Percentiles rank a stretch among this genome's conserved stretches.
Evolutionary conservation across 2,797 vertebrate genomes (phyloP).

Genomic region (Alfaro cultratus): DNA sequence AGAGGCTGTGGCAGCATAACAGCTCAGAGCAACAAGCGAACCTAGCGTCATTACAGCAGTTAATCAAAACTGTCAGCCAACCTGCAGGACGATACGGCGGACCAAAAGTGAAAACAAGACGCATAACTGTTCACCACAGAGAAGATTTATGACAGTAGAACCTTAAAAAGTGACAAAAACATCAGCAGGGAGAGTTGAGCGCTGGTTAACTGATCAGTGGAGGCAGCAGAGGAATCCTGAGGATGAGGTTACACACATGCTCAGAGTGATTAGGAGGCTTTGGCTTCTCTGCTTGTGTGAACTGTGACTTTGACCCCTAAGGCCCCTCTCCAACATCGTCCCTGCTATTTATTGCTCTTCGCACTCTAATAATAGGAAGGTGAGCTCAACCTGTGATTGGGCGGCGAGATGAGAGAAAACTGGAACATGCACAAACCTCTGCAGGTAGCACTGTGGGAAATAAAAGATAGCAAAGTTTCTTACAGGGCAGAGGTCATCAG

Average conservation of each 20-base stretch:
- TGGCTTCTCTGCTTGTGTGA: slow-evolving; percentile 67
- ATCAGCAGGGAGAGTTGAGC: slow-evolving; percentile 22
- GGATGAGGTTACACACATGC: slow-evolving; percentile 77
- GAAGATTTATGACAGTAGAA: not conserved
- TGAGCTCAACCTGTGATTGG: slow-evolving; percentile 65
- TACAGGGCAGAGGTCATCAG: not conserved
- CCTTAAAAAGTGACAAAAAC: slow-evolving; percentile 7
- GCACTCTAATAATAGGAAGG: slow-evolving; percentile 64
- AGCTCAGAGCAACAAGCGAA: not conserved
- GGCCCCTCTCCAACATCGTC: slow-evolving; percentile 38
- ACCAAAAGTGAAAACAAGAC: not conserved
- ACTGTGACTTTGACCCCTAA: slow-evolving; percentile 69
- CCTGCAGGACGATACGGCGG: slow-evolving; percentile 6
- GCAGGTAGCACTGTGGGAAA: slow-evolving; percentile 17
- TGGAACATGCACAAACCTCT: slow-evolving; percentile 50
- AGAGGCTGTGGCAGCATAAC: not conserved
- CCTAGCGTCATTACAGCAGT: not conserved
- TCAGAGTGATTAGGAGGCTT: slow-evolving; percentile 74
- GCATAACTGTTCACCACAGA: too few species aligned
- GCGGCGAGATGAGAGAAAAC: slow-evolving; percentile 62
- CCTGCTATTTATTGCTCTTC: slow-evolving; percentile 72
- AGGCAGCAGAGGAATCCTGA: slow-evolving; percentile 59
- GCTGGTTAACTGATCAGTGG: slow-evolving; percentile 13
- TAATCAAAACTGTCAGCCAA: not conserved
- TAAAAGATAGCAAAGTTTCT: slow-evolving; percentile 13